Base-by-base conservation (phyloP, 2,113 vertebrate genomes). In the Microtus pennsylvanicus region DNA sequence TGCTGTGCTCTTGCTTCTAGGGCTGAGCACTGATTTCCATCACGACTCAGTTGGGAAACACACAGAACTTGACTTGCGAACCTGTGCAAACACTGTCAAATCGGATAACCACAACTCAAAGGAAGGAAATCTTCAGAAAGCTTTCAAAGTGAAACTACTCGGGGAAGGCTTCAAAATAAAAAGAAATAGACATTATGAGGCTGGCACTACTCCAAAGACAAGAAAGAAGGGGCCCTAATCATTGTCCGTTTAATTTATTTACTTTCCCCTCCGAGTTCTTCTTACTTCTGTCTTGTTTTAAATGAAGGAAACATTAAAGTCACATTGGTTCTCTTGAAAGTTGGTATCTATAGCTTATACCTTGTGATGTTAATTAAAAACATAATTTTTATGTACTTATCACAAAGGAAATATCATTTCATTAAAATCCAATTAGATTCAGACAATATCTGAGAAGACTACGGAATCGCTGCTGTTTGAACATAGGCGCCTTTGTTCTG, bases 361-460 rank as follows among this genome's bases (percentile, higher is more conserved):
- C 98, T 98, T 98, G 97, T 99, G 99, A 99, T 99, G 99, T 99
- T 99, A 99, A 99, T 99, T 99, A 99, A 99, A 99, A 99, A 99
- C 99, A 98, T 99, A 98, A 99, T 99, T 99, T 99, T 99, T 99
- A 99, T 99, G 99, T 99, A 99, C 98, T 99, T 99, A 99, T 99
- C 99, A 99, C 99, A 99, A 99, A 99, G 99, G 98, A 99, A 99
- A 99, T 99, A 99, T 99, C 98, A 99, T 99, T 99, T 99, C 99
- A 99, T 99, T 99, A 99, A 99, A 99, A 99, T 99, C 99, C 99
- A 99, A 99, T 99, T 99, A 99, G 99, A 99, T 99, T 99, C 98
- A 98, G 98, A 99, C 98, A 98, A 98, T 99, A 99, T 99, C 98
- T 99, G 97, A 98, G 99, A 98, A 98, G 98, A 98, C 98, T 98